Conservation (phyloP, 2,888 invertebrate species). For the Agapostemon virescens region DNA sequence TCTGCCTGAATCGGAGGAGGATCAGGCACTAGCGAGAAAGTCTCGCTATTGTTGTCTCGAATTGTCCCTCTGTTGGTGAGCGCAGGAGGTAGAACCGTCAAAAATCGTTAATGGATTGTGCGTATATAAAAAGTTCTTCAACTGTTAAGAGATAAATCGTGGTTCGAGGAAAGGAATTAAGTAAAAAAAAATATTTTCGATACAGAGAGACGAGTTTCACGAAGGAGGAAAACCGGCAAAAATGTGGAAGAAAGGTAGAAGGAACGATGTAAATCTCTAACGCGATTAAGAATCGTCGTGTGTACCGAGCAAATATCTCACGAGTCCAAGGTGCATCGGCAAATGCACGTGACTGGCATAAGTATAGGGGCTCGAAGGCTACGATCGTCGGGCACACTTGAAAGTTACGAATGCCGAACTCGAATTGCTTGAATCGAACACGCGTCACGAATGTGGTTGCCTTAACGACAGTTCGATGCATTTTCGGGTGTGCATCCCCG, state of each 20-base stretch:
- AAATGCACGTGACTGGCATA: constrained; percentile 23
- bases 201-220: neutral
- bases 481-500: constrained; percentile 42
- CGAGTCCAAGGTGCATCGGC: constrained; percentile 33
- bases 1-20: too few relatives aligned
- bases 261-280: constrained; percentile 5
- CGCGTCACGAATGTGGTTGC: constrained; percentile 38
- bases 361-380: constrained; percentile 21
- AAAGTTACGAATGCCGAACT: constrained; percentile 54
- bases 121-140: too few relatives aligned
- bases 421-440: constrained; percentile 64
- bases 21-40: too few relatives aligned
- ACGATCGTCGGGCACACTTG: constrained; percentile 16
- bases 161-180: neutral
- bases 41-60: too few relatives aligned
- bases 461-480: constrained; percentile 49
- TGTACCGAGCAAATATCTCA: constrained; percentile 6
- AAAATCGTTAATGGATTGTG: too few relatives aligned
- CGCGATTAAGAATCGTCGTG: constrained; percentile 25
- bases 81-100: too few relatives aligned
- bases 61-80: too few relatives aligned
- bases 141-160: too few relatives aligned
- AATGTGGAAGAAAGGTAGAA: neutral
- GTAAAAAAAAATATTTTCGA: neutral
- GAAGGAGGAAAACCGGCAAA: neutral